Evolutionary conservation across 1,140 invertebrate species (phyloP), one percentile per base, ranked within the genome.

Genomic region (Hormaphis cornu): DNA sequence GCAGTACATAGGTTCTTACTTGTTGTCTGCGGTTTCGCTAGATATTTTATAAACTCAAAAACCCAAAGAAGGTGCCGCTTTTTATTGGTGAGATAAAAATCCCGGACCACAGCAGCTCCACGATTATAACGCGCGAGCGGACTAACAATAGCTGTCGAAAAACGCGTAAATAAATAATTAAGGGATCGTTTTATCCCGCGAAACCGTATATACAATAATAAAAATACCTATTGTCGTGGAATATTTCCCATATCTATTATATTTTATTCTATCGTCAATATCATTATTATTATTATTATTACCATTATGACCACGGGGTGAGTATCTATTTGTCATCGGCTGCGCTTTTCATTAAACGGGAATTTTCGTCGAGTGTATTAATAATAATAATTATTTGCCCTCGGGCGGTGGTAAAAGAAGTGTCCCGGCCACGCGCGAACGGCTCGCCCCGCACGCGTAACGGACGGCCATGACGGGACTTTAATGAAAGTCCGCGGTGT

Each of bases 351-450:
- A 66, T 46, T 66, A 66, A 66, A 66, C 28, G 61, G 28, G 61
- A 66, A 66, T 66, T 66, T 66, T 44, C 28, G n/a, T n/a, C n/a
- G 18, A 66, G 61, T 66, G 35, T 66, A 66, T 66, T 66, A 66
- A 66, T 66, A 66, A 66, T 66, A 66, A 50, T 66, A 66, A 66
- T 66, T 50, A 50, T 66, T 66, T 66, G 61, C 44, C 44, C 44
- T 18, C 14, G 61, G 61, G 44, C 24, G 61, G 44, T 16, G 42
- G 42, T 46, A 46, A 46, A n/a, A 58, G 40, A 66, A 66, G 61
- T 66, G 61, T 66, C 61, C 26, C 20, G 61, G 30, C 44, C 61
- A 66, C 61, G n/a, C n/a, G n/a, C n/a, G 61, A 66, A 50, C n/a
- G 16, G 61, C 20, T 50, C 18, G n/a, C n/a, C n/a, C n/a, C n/a